Conservation (phyloP, 2,113 vertebrate genomes). For the Cavia aperea region DNA sequence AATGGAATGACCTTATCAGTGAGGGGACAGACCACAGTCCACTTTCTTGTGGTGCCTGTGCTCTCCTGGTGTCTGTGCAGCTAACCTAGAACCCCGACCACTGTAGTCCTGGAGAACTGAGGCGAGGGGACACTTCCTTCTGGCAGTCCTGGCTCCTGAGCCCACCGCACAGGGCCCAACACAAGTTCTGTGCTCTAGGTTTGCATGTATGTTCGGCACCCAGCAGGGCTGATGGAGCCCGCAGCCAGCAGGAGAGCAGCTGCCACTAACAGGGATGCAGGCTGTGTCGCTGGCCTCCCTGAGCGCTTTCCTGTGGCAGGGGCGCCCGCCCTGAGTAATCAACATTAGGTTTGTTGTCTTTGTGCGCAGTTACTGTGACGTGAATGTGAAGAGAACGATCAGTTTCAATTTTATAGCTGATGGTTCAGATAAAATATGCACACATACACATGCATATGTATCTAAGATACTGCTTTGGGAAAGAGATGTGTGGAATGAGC, state of each 20-base stretch:
- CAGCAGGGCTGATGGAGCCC: neutral
- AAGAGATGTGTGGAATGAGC: neutral
- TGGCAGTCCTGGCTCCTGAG: accelerated
- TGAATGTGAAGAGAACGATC: conserved; percentile 66
- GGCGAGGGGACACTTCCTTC: neutral
- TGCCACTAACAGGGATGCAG: neutral
- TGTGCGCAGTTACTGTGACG: conserved; percentile 77
- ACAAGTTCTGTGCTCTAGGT: neutral
- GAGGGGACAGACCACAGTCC: neutral
- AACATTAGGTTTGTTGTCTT: conserved; percentile 77
- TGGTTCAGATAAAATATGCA: conserved; percentile 69
- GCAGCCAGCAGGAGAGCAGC: neutral
- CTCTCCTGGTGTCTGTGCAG: neutral
- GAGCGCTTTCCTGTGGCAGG: conserved; percentile 48
- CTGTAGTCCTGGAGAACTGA: neutral
- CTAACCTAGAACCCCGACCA: neutral
- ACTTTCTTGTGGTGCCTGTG: neutral
- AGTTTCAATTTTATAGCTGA: conserved; percentile 67
- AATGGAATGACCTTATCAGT: conserved; percentile 42
- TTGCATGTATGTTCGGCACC: neutral
- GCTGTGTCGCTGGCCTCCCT: conserved; percentile 42
- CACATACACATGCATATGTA: neutral
- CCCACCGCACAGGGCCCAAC: neutral
- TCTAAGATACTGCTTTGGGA: conserved; percentile 72
- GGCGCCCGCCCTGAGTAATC: conserved; percentile 58